Evolutionary conservation across 2,888 invertebrate genomes (phyloP), one percentile per base, ranked within the genome.

Genomic region (Rhagophthalmus giganteus): DNA sequence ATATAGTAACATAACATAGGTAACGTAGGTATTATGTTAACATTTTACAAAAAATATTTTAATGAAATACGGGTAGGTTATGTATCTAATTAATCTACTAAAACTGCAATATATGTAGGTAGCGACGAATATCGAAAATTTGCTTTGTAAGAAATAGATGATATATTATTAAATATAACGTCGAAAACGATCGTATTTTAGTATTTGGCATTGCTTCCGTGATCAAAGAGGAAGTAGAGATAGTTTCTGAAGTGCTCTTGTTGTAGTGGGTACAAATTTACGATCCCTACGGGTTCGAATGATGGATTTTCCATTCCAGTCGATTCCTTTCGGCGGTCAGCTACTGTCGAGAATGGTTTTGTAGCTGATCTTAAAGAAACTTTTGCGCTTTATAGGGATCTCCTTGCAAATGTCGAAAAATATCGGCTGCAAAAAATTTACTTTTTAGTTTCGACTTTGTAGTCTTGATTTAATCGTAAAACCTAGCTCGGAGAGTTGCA

Each of bases 261-360:
- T 38, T 46, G 38, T 44, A 45, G 45, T 39, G 38, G 28, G 39
- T 34, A 34, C 28, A 45, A 51, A 51, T 51, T 51, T 51, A 45
- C 40, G 51, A 51, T 51, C 51, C 45, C 51, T 40, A 10, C 28
- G 51, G 51, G 34, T 20, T 34, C 20, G 16, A 35, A 32, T 39
- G 40, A 51, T 51, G 28, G 45, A 45, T 51, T 45, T 45, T 45
- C 39, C 32, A 39, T 51, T 40, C 16, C 11, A 24, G 39, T 31
- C 32, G 16, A 37, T 26, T 40, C 31, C 25, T 33, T 32, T 32
- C 24, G 30, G 10, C 51, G 46, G 35, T 31, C 45, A 34, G 28
- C 40, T 45, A 7, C 20, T 40, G 10, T 28, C 13, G 15, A 27
- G 14, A 30, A 34, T 27, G 26, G 34, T 34, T 27, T 35, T 28